Conservation (phyloP, 92 coral and sea anemone species). For the Porites rus region DNA sequence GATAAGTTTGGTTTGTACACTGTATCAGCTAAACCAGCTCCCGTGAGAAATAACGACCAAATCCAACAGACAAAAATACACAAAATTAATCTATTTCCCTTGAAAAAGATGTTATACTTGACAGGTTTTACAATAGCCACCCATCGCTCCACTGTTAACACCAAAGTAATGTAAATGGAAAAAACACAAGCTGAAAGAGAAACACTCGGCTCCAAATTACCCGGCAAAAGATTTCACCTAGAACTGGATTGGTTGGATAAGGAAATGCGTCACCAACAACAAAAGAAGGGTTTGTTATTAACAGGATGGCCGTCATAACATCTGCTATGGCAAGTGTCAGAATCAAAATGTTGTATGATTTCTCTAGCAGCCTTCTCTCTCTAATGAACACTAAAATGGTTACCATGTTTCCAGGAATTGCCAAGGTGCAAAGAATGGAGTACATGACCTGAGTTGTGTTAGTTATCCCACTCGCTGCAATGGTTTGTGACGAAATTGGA, state of each 20-base stretch:
- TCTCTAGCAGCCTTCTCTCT: slow-evolving; percentile 20
- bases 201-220: slow-evolving; percentile 74
- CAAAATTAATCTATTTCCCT: slow-evolving; percentile 48
- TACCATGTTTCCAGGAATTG: slow-evolving; percentile 31
- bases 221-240: slow-evolving; percentile 72
- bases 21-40: neutral
- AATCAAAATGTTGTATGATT: slow-evolving; percentile 23
- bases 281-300: slow-evolving; percentile 39
- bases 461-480: neutral
- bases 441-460: neutral
- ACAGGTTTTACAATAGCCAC: slow-evolving; percentile 79
- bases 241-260: slow-evolving; percentile 25
- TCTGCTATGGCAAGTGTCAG: slow-evolving; percentile 29
- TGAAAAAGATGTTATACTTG: slow-evolving; percentile 60
- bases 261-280: slow-evolving; percentile 47
- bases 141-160: slow-evolving; percentile 92
- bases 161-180: slow-evolving; percentile 72
- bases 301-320: slow-evolving; percentile 4
- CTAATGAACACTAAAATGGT: slow-evolving; percentile 26
- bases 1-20: neutral
- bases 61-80: slow-evolving; percentile 73
- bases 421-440: slow-evolving; percentile 2
- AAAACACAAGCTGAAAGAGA: slow-evolving; percentile 70
- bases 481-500: neutral
- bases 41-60: slow-evolving; percentile 40